These are phyloP conservation scores for Drosophila longiperda DNA, from an alignment of 2,888 invertebrate genomes.

Conservation along the genomic window DNA sequence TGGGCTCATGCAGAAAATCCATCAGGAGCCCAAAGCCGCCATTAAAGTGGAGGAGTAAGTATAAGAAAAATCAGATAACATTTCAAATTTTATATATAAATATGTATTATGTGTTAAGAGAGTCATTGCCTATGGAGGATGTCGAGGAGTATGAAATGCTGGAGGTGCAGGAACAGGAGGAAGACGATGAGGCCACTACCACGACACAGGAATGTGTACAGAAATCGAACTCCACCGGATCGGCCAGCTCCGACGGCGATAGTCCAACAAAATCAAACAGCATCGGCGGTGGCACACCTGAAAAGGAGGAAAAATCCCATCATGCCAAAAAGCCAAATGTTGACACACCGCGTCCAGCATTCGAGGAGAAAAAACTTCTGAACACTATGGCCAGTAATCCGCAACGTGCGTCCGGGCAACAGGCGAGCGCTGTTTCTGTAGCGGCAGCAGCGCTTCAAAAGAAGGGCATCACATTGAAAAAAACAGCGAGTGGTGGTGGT, in stretches of 20 bases:
- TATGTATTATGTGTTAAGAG: constrained; percentile 47
- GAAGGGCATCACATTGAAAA: constrained; percentile 82
- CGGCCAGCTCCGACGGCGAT: constrained; percentile 79
- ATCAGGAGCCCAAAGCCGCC: constrained; percentile 61
- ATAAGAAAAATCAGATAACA: neutral
- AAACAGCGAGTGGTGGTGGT: constrained; percentile 52
- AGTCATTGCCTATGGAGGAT: constrained; percentile 73
- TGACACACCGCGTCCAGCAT: constrained; percentile 62
- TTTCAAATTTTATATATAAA: constrained; percentile 2
- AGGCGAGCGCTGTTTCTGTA: constrained; percentile 45
- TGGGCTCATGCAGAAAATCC: constrained; percentile 82
- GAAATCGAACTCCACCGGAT: constrained; percentile 62
- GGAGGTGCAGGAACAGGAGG: constrained; percentile 84
- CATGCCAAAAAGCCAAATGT: constrained; percentile 44
- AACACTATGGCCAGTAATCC: constrained; percentile 67
- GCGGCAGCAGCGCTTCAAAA: constrained; percentile 79
- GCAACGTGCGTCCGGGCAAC: constrained; percentile 36
- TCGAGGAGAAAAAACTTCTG: constrained; percentile 70
- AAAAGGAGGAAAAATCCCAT: constrained; percentile 75
- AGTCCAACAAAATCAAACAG: constrained; percentile 78
- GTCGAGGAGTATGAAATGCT: constrained; percentile 84
- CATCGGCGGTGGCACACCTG: constrained; percentile 69
- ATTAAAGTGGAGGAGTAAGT: constrained; percentile 77
- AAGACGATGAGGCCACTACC: constrained; percentile 61
- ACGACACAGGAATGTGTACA: constrained; percentile 41